Evolutionary conservation across 2,113 vertebrate genomes (phyloP).

Genomic region (cat (Felis catus)): F.catus_Fca126_mat1.0 CM031419.1:94593501-94594000

Average conservation of each 20-base stretch:
- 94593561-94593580: neutral
- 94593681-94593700: neutral
- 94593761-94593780: neutral
- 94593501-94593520: neutral
- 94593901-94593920: neutral
- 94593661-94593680: neutral
- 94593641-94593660: neutral
- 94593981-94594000: neutral
- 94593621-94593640: neutral
- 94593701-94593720: constrained; percentile 17
- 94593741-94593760: neutral
- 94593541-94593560: neutral
- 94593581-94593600: neutral
- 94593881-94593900: neutral
- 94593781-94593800: neutral
- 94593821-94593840: neutral
- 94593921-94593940: neutral
- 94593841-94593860: neutral
- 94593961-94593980: neutral
- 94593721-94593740: neutral
- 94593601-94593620: neutral
- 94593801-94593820: neutral
- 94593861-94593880: neutral
- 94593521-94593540: neutral
- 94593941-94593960: neutral